Conservation (phyloP, 1,140 invertebrate genomes). For the Pseudachorutes palmiensis region DNA sequence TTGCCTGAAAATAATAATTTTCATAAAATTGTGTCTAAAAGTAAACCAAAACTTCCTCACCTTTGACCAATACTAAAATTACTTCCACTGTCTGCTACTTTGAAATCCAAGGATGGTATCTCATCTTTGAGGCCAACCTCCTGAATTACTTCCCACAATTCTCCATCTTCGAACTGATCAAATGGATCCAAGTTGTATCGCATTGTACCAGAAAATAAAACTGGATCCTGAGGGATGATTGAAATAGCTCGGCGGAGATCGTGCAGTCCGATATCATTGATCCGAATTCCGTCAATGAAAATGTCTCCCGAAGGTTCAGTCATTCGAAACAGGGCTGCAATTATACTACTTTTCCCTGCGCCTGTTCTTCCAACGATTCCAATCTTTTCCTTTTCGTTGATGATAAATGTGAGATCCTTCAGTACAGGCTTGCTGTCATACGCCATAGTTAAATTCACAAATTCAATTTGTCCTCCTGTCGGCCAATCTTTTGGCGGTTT, state of each 20-base stretch:
- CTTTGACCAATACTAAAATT: conserved; percentile 48
- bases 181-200: conserved; percentile 78
- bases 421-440: conserved; percentile 50
- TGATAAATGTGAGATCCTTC: conserved; percentile 49
- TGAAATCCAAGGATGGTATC: conserved; percentile 40
- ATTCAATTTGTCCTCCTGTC: conserved; percentile 55
- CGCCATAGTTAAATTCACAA: conserved; percentile 53
- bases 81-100: conserved; percentile 42
- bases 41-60: no score
- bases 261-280: conserved; percentile 47
- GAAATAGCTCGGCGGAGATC: conserved; percentile 59
- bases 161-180: conserved; percentile 62
- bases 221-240: conserved; percentile 63
- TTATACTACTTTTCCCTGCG: conserved; percentile 57
- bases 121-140: conserved; percentile 48
- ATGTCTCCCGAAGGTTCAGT: conserved; percentile 55
- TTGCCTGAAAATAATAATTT: no score
- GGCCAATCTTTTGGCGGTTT: conserved; percentile 62
- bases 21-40: no score
- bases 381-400: conserved; percentile 51
- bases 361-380: conserved; percentile 62
- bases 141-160: conserved; percentile 71
- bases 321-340: conserved; percentile 49
- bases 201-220: conserved; percentile 69
- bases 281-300: conserved; percentile 50